A percentile compares a stretch with the other conserved stretches of the same genome.
phyloP scores from a whole-genome alignment of 2,113 vertebrate genomes.

The Malurus melanocephalus region DNA sequence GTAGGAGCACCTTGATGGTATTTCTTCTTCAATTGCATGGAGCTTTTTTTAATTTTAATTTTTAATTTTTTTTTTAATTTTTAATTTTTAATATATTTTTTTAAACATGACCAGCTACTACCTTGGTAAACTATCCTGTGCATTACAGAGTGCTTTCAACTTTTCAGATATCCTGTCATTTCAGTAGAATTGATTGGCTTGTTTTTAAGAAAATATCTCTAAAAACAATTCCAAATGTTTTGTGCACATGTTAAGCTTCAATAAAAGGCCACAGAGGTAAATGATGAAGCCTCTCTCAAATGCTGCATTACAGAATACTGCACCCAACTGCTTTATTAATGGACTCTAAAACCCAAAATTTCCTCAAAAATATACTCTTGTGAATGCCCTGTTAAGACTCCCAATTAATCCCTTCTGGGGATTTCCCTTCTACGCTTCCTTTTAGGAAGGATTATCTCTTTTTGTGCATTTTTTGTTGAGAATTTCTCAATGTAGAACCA shows the following conservation, averaged over 20 bases:
- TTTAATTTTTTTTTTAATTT: no score
- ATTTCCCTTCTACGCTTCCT: not conserved
- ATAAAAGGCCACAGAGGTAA: not conserved
- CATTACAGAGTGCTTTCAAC: not conserved
- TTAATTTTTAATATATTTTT: no score
- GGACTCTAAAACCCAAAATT: not conserved
- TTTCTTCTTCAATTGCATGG: not conserved
- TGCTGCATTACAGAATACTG: not conserved
- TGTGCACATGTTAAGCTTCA: not conserved
- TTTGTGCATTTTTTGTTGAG: not conserved
- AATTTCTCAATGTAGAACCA: not conserved
- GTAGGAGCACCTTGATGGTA: not conserved
- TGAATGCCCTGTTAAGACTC: rapidly evolving
- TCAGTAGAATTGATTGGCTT: not conserved
- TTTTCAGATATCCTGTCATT: not conserved
- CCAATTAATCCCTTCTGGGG: not conserved
- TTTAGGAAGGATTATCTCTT: not conserved
- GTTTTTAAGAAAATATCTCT: not conserved
- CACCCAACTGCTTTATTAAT: not conserved
- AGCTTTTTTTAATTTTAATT: not conserved
- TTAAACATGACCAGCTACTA: not conserved
- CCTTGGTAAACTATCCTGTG: not conserved
- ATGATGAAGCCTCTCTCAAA: not conserved
- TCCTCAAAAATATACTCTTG: not conserved
- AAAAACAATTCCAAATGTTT: not conserved